These are phyloP conservation scores for Papilio aristodemus DNA, from an alignment of 1,140 invertebrate genomes.

Conservation along the genomic window DNA sequence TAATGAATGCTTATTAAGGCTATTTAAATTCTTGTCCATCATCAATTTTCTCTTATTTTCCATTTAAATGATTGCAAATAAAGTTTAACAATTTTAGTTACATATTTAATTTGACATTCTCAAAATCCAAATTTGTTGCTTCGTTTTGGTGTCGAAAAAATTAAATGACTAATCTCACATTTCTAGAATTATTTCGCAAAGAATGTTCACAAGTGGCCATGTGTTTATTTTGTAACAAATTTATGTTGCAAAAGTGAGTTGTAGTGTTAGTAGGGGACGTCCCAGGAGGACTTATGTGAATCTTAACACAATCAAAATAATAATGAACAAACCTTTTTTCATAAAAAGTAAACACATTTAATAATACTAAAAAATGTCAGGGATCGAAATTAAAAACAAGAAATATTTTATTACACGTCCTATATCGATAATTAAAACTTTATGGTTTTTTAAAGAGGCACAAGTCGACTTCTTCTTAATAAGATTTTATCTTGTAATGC, in stretches of 20 bases:
- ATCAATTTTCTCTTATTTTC: background rate
- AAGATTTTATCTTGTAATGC: conserved; percentile 5
- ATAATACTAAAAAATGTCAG: background rate
- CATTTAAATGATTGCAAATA: background rate
- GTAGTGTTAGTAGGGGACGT: too few relatives aligned
- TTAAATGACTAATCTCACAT: background rate
- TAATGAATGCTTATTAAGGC: background rate
- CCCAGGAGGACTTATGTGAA: too few relatives aligned
- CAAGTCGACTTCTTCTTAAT: conserved; percentile 11
- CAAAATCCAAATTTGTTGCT: background rate
- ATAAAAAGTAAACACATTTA: background rate
- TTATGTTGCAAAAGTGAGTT: too few relatives aligned
- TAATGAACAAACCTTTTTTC: background rate
- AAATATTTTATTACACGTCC: conserved; percentile 1
- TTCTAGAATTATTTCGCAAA: background rate
- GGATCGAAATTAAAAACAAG: conserved; percentile 3
- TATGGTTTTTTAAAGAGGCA: conserved; percentile 7
- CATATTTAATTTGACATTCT: background rate
- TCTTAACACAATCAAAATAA: background rate
- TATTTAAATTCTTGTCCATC: background rate
- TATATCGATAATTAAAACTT: conserved; percentile 16
- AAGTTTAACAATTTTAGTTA: background rate
- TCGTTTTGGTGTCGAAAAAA: background rate
- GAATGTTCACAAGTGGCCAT: background rate
- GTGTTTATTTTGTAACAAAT: too few relatives aligned